Conservation (phyloP, 2,888 invertebrate species). For the Andricus quercusramuli region DNA sequence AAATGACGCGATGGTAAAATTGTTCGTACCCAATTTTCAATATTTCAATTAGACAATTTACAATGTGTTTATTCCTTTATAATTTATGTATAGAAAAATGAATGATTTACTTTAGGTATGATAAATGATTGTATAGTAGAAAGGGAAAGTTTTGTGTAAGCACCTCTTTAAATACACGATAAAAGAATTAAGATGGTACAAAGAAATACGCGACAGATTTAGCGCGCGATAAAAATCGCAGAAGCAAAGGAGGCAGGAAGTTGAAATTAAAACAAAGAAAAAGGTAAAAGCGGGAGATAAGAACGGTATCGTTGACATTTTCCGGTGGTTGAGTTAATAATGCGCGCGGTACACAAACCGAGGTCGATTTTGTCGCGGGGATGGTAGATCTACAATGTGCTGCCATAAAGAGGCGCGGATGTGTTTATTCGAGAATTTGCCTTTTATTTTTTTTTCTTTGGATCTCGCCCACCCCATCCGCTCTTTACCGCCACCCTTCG, state of each 20-base stretch:
- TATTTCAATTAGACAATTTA: too few relatives aligned
- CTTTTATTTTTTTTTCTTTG: constrained; percentile 66
- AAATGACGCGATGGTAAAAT: too few relatives aligned
- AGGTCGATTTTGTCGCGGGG: constrained; percentile 54
- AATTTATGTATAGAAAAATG: too few relatives aligned
- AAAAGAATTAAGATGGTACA: background rate
- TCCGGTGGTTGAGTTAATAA: constrained; percentile 78
- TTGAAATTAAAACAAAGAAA: constrained; percentile 68
- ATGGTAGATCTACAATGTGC: constrained; percentile 69
- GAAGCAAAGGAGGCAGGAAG: constrained; percentile 43
- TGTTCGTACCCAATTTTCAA: too few relatives aligned
- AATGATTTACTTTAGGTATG: too few relatives aligned
- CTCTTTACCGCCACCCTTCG: constrained; percentile 53
- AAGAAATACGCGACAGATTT: constrained; percentile 11
- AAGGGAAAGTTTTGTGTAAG: background rate
- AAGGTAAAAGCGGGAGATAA: constrained; percentile 67
- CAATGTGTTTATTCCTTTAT: too few relatives aligned
- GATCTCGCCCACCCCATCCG: constrained; percentile 49
- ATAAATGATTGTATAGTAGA: too few relatives aligned
- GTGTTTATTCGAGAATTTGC: constrained; percentile 78
- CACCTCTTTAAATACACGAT: background rate
- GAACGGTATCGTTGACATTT: constrained; percentile 75
- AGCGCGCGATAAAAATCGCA: constrained; percentile 43
- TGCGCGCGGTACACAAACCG: constrained; percentile 70
- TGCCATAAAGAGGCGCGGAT: constrained; percentile 75